Percentiles rank a stretch among this genome's conserved stretches.
Conservation (phyloP, 2,888 invertebrate species). For the Chymomyza fuscimana region DNA sequence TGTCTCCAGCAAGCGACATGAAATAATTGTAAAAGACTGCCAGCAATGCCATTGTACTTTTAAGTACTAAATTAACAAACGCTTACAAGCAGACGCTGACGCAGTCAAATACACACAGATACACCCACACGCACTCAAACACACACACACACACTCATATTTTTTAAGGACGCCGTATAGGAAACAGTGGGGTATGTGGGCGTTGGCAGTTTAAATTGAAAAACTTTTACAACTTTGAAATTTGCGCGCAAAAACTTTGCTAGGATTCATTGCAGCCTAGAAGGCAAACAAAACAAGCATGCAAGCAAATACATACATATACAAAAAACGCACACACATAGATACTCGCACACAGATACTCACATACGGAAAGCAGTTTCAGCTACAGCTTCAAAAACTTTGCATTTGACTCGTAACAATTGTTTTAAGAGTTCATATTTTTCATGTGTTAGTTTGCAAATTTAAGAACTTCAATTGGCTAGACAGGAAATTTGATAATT, state of each 20-base stretch:
- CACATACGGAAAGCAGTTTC: constrained; percentile 6
- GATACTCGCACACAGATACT: neutral
- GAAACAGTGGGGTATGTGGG: neutral
- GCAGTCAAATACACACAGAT: constrained; percentile 12
- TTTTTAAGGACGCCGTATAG: no score
- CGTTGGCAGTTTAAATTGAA: constrained; percentile 60
- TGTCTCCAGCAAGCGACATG: constrained; percentile 50
- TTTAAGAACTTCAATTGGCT: neutral
- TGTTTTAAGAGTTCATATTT: constrained; percentile 3
- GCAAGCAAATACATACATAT: neutral
- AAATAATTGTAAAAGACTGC: constrained; percentile 58
- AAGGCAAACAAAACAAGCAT: constrained; percentile 17
- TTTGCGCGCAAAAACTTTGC: constrained; percentile 35
- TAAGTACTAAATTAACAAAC: constrained; percentile 66
- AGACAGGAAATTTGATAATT: neutral
- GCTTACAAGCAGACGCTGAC: constrained; percentile 3
- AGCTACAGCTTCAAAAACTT: constrained; percentile 2
- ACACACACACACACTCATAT: constrained; percentile 19
- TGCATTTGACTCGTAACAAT: neutral
- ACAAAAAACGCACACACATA: neutral
- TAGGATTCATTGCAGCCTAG: constrained; percentile 56
- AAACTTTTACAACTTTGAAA: constrained; percentile 66
- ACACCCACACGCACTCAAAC: constrained; percentile 1
- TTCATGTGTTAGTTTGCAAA: neutral
- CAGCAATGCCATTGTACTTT: constrained; percentile 51